These are phyloP conservation scores for Archips xylosteana DNA, from an alignment of 2,888 invertebrate species.

Conservation along the genomic window DNA sequence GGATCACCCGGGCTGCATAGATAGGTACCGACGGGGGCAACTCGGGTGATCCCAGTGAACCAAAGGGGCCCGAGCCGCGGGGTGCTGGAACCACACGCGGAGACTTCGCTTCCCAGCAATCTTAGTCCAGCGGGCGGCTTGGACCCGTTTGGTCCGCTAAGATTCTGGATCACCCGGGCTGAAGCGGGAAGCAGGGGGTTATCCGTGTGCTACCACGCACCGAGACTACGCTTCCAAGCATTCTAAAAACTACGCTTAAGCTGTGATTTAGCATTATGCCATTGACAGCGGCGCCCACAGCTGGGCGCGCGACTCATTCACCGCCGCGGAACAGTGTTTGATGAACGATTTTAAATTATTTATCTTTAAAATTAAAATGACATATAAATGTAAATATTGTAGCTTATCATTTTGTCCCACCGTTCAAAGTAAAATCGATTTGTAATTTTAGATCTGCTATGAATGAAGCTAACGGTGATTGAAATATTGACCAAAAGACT, in stretches of 20 bases:
- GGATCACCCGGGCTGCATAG: background rate
- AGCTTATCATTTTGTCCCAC: constrained; percentile 77
- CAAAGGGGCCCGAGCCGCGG: constrained; percentile 11
- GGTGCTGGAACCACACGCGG: constrained; percentile 4
- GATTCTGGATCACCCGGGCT: constrained; percentile 2
- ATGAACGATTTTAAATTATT: constrained; percentile 75
- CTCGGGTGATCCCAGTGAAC: constrained; percentile 10
- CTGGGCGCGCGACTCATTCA: background rate
- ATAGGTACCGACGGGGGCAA: background rate
- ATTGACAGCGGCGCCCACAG: constrained; percentile 16
- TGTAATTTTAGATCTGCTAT: constrained; percentile 53
- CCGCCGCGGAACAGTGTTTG: constrained; percentile 51
- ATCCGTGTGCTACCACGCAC: constrained; percentile 64
- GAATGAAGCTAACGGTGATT: constrained; percentile 45
- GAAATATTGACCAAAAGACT: constrained; percentile 18
- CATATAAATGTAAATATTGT: constrained; percentile 57
- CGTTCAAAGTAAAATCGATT: constrained; percentile 60
- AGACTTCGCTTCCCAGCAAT: background rate
- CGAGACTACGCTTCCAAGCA: constrained; percentile 29
- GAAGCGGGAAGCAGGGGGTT: background rate
- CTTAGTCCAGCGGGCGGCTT: background rate
- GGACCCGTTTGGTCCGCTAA: background rate
- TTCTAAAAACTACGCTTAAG: constrained; percentile 43
- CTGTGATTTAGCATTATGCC: constrained; percentile 35
- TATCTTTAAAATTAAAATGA: constrained; percentile 63